phyloP scores from a whole-genome alignment of 1,140 invertebrate species.

The Frieseomelitta varia region DNA sequence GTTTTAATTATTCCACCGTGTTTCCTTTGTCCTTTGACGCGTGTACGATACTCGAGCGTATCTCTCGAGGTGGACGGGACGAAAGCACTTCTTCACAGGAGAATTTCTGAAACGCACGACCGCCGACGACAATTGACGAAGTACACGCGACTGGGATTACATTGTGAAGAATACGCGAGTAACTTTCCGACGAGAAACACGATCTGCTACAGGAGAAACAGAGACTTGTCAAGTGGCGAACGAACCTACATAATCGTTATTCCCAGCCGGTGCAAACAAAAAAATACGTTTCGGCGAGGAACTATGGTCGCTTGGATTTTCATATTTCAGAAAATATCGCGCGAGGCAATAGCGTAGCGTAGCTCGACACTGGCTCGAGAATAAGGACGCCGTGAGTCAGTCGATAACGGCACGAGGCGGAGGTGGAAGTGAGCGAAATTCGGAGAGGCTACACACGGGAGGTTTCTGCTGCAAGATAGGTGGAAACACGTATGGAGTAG shows the following conservation, averaged over 20 bases:
- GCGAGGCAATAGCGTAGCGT: background rate
- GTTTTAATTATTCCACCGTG: conserved; percentile 76
- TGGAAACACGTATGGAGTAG: conserved; percentile 57
- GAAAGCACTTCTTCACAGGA: background rate
- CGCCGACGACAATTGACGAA: background rate
- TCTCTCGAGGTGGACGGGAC: conserved; percentile 13
- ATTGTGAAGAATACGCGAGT: too few species aligned
- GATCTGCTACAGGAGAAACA: background rate
- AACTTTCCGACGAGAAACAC: background rate
- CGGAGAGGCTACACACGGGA: background rate
- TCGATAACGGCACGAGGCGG: background rate
- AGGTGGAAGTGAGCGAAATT: conserved; percentile 18
- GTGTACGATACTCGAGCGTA: background rate
- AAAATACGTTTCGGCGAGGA: conserved; percentile 50
- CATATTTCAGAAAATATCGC: conserved; percentile 75
- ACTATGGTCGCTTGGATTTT: conserved; percentile 70
- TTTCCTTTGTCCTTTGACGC: conserved; percentile 38
- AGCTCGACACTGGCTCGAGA: background rate
- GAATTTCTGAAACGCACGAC: background rate
- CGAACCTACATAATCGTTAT: conserved; percentile 58
- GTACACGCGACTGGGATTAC: too few species aligned
- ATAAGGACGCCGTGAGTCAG: conserved; percentile 9
- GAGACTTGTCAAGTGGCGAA: background rate
- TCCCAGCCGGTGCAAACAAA: conserved; percentile 67
- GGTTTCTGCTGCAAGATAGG: conserved; percentile 29